Evolutionary conservation across 2,797 vertebrate species (phyloP).

Genomic region (Acrocephalus scirpaceus): DNA sequence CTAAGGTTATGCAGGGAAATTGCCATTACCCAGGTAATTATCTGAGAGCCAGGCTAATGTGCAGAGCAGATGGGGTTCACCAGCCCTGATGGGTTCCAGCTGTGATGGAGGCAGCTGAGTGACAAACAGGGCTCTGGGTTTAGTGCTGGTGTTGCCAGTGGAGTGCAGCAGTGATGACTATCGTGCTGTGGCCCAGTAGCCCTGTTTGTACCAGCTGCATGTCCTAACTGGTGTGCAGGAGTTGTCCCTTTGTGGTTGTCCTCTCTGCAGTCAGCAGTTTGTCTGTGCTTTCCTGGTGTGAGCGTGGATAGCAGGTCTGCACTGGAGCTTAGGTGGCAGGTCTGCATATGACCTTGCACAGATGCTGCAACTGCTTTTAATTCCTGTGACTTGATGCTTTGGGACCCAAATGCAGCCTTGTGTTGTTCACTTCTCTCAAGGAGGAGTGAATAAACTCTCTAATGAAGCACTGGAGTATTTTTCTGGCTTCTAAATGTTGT

Average conservation of each 20-base stretch:
- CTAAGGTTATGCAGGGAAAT: not conserved
- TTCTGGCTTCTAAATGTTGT: not conserved
- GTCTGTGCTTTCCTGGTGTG: not conserved
- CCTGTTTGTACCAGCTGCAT: not conserved
- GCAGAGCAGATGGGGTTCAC: not conserved
- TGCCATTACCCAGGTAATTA: not conserved
- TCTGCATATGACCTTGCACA: not conserved
- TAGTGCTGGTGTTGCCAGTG: not conserved
- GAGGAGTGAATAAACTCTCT: not conserved
- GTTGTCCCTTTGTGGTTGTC: not conserved
- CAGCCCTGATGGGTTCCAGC: not conserved
- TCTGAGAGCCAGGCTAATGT: not conserved
- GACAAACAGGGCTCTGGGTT: not conserved
- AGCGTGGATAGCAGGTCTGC: not conserved
- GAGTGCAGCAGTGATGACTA: not conserved
- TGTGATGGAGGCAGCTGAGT: not conserved
- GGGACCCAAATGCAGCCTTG: not conserved
- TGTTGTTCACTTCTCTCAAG: fast-evolving
- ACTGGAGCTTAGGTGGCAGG: not conserved
- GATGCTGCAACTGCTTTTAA: not conserved
- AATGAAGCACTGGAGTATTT: not conserved
- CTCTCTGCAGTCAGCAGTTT: not conserved
- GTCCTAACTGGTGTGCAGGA: not conserved
- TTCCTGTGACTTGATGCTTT: not conserved
- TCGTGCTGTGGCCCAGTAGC: not conserved